phyloP scores from a whole-genome alignment of 2,888 invertebrate genomes.

The Holacanthella duospinosa region DNA sequence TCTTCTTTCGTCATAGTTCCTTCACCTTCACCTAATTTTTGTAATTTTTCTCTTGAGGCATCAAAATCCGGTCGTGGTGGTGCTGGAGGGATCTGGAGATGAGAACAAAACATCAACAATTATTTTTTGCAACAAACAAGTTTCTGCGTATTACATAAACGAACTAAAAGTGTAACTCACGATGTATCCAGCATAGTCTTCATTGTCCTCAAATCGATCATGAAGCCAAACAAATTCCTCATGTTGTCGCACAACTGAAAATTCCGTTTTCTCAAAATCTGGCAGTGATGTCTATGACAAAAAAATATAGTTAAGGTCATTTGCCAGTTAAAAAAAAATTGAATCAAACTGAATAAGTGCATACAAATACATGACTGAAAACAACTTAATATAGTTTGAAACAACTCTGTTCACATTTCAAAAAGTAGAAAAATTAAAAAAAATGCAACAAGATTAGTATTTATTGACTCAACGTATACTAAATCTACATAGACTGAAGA shows the following conservation, averaged over 20 bases:
- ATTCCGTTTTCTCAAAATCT: slow-evolving; percentile 83
- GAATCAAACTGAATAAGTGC: slow-evolving; percentile 13
- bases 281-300: slow-evolving; percentile 64
- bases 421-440: no score
- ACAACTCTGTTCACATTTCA: no score
- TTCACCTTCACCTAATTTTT: slow-evolving; percentile 94
- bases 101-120: slow-evolving; percentile 7
- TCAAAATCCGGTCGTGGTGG: slow-evolving; percentile 96
- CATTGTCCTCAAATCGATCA: slow-evolving; percentile 91
- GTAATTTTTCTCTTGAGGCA: slow-evolving; percentile 93
- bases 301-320: slow-evolving; percentile 8
- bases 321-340: slow-evolving; percentile 1
- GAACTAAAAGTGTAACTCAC: slow-evolving; percentile 60
- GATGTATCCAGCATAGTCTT: slow-evolving; percentile 95
- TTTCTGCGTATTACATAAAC: no score
- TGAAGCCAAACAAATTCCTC: slow-evolving; percentile 99
- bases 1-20: slow-evolving; percentile 98
- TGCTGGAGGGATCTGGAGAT: slow-evolving; percentile 71
- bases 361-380: neutral
- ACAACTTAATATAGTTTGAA: neutral
- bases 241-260: slow-evolving; percentile 92
- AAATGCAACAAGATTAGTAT: no score
- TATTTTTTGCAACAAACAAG: no score
- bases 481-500: slow-evolving; percentile 6
- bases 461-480: neutral